Evolutionary conservation across 2,113 vertebrate genomes (phyloP).

Genomic region (Campylorhamphus procurvoides): DNA sequence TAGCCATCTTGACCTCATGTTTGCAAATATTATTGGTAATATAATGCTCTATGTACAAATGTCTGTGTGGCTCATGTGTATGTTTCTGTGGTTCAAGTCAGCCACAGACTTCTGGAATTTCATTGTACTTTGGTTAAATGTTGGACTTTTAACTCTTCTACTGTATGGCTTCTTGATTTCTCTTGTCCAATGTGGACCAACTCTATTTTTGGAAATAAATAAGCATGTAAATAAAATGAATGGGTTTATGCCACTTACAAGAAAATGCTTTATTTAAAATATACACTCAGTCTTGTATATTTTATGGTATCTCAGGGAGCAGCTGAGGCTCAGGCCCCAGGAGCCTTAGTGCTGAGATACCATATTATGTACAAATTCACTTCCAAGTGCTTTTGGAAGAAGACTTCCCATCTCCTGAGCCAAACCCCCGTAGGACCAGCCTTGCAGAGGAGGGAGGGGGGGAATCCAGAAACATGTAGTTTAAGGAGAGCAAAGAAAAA

Average conservation of each 20-base stretch:
- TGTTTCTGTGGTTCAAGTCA: constrained; percentile 65
- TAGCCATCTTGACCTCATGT: constrained; percentile 69
- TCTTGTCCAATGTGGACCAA: constrained; percentile 62
- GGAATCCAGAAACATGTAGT: not conserved
- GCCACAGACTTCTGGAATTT: constrained; percentile 62
- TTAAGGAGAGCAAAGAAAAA: constrained; percentile 4
- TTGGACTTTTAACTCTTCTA: constrained; percentile 62
- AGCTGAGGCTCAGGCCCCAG: not conserved
- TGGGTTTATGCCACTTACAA: constrained; percentile 67
- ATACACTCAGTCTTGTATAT: constrained; percentile 52
- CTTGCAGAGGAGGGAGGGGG: not conserved
- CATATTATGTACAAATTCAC: constrained; percentile 48
- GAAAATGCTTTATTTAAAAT: constrained; percentile 67
- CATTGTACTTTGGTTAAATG: constrained; percentile 68
- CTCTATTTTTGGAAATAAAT: constrained; percentile 72
- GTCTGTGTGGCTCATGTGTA: constrained; percentile 62
- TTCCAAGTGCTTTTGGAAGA: constrained; percentile 30
- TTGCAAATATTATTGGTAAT: constrained; percentile 75
- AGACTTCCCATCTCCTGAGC: not conserved
- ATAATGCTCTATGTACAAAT: constrained; percentile 66
- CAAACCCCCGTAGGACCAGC: constrained; percentile 7
- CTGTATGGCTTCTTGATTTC: constrained; percentile 65
- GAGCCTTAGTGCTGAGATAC: constrained; percentile 27
- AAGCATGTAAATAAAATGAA: constrained; percentile 69
- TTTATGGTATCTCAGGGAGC: constrained; percentile 37